Conservation (phyloP, 53 echinoderm and acorn worm species). For the Paracentrotus lividus region DNA sequence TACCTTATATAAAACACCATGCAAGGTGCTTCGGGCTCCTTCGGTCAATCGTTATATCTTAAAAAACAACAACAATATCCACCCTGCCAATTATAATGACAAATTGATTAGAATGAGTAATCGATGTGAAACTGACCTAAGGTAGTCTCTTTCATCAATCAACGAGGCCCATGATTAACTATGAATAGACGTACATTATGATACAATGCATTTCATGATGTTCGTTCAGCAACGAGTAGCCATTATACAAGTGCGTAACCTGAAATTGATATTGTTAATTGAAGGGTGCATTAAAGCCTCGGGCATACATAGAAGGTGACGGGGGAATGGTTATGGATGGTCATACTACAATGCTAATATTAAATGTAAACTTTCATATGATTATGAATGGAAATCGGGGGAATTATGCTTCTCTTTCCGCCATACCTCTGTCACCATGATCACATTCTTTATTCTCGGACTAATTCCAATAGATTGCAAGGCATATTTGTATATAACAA, state of each 20-base stretch:
- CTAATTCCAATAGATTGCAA: no score
- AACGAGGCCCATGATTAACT: background rate
- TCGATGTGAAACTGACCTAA: background rate
- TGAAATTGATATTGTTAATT: background rate
- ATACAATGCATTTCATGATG: background rate
- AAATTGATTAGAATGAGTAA: background rate
- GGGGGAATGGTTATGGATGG: no score
- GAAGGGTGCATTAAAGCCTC: no score
- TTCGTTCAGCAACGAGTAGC: background rate
- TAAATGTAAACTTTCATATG: no score
- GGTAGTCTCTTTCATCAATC: conserved; percentile 37
- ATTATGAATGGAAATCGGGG: no score
- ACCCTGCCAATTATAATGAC: background rate
- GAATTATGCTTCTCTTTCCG: no score
- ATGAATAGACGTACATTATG: conserved; percentile 24
- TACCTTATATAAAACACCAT: background rate
- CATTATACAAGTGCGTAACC: background rate
- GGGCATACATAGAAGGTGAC: no score
- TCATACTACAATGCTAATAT: no score
- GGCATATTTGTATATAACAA: no score
- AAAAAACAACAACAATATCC: conserved; percentile 17
- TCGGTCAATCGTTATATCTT: conserved; percentile 7
- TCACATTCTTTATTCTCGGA: no score
- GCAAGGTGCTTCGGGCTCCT: background rate
- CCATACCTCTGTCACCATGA: no score